Base-by-base conservation (phyloP, 2,113 vertebrate species). In the Hippocampus comes region DNA sequence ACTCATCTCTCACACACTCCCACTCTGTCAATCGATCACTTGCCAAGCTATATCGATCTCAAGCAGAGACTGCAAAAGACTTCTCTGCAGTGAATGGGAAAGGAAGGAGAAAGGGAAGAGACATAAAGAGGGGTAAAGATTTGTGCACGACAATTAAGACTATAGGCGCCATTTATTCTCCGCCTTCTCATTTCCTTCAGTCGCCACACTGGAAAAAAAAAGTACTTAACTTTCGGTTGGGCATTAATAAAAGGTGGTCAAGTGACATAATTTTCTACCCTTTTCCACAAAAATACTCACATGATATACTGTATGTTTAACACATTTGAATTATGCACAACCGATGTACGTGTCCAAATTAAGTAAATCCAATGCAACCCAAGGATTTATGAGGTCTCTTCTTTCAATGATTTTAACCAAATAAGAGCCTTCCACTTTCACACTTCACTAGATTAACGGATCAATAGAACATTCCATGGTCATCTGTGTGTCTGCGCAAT, bases 11-110 rank as follows among this genome's bases (percentile, higher is more conserved):
- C 88, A 81, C 81, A 76, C 65, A 65, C 78, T 83, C 73, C 81
- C 46, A 9, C 82, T 80, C 78, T 72, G 83, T 91, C 89, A 55
- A 90, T 90, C 89, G 82, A 87, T 91, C 85, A 84, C 84, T 87
- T 60, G 70, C 80, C 86, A 84, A 87, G 83, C 71, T 21, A 79
- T 85, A 90, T 91, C 77, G 89, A 91, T 79, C 74, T 23, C 72
- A 74, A 46, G 74, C 69, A 80, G 78, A 63, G 68, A 76, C 79
- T 83, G 82, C 73, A 82, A 75, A 75, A 73, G 78, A 66, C 68
- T 77, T 48, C n/a, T 80, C 79, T 73, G 78, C 78, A 75, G 71
- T 76, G 67, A 30, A 27, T 72, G 48, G 43, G 63, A 63, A 74
- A 67, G 67, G 49, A 56, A 67, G 21, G 66, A 65, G 41, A 65